These are phyloP conservation scores for Euschistus heros DNA, from an alignment of 1,140 invertebrate species.

Conservation along the genomic window DNA sequence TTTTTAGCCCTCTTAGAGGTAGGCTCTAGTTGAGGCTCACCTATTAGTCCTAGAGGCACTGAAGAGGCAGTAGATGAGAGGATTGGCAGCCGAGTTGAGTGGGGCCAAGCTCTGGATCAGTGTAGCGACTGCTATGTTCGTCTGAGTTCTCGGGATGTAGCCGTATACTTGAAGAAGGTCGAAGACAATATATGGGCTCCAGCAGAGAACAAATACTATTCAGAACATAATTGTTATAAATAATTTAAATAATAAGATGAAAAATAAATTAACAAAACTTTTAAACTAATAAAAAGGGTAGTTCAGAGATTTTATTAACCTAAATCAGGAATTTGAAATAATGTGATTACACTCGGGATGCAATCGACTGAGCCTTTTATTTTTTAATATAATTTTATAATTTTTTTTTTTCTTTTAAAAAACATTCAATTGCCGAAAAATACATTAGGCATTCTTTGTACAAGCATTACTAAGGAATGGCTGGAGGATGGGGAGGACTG, in stretches of 20 bases:
- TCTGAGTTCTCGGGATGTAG: slow-evolving; percentile 66
- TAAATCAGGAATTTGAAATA: too few species aligned
- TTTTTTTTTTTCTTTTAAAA: too few species aligned
- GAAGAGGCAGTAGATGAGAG: slow-evolving; percentile 90
- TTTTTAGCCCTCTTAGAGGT: not conserved
- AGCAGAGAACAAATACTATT: slow-evolving; percentile 88
- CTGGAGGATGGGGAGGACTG: too few species aligned
- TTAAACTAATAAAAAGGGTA: too few species aligned
- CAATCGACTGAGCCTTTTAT: too few species aligned
- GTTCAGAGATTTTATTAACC: too few species aligned
- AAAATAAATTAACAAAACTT: too few species aligned
- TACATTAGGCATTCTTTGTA: too few species aligned
- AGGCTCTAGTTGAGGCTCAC: not conserved
- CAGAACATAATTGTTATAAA: slow-evolving; percentile 33
- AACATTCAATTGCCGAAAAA: too few species aligned
- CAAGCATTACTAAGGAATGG: too few species aligned
- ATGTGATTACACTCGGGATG: too few species aligned
- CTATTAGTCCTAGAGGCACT: slow-evolving; percentile 23
- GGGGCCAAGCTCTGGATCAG: slow-evolving; percentile 89
- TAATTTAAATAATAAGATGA: not conserved
- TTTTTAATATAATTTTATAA: too few species aligned
- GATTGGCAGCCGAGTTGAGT: slow-evolving; percentile 88
- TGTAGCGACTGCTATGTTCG: slow-evolving; percentile 71
- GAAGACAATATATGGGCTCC: slow-evolving; percentile 92
- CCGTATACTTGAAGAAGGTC: slow-evolving; percentile 85